Evolutionary conservation across 1,140 invertebrate genomes (phyloP).

Genomic region (Paramacrobiotus metropolitanus): DNA sequence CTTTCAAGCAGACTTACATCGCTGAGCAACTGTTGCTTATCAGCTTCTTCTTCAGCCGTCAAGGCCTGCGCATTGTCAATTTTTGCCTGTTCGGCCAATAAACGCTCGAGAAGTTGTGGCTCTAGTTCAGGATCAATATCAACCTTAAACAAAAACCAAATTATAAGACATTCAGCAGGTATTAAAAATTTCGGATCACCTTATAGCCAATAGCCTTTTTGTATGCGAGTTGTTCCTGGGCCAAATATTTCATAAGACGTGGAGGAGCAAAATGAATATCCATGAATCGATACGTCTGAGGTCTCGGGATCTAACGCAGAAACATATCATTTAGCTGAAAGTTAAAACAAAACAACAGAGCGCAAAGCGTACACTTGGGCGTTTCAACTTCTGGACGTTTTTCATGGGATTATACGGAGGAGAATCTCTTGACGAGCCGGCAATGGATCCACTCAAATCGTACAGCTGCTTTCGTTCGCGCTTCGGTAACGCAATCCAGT

Average conservation of each 20-base stretch:
- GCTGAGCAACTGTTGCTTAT: conserved; percentile 76
- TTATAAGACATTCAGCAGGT: no score
- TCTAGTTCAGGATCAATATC: background rate
- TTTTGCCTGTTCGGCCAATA: conserved; percentile 80
- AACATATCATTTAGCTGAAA: no score
- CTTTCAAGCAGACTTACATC: no score
- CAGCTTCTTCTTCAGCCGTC: conserved; percentile 60
- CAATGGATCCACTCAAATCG: no score
- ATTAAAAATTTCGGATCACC: conserved; percentile 21
- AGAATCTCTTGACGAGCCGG: no score
- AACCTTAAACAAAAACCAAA: background rate
- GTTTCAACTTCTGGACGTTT: no score
- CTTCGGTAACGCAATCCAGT: conserved; percentile 97
- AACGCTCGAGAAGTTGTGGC: conserved; percentile 24
- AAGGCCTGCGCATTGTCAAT: conserved; percentile 81
- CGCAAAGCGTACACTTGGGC: no score
- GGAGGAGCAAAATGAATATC: conserved; percentile 99
- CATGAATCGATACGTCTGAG: conserved; percentile 73
- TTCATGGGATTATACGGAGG: no score
- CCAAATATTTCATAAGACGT: conserved; percentile 80
- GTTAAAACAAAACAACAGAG: no score
- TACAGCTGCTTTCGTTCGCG: conserved; percentile 96
- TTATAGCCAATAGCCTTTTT: conserved; percentile 86
- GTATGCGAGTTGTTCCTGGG: conserved; percentile 95
- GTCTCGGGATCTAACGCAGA: conserved; percentile 92